phyloP scores from a whole-genome alignment of 2,797 vertebrate species.

The Caiman crocodilus region DNA sequence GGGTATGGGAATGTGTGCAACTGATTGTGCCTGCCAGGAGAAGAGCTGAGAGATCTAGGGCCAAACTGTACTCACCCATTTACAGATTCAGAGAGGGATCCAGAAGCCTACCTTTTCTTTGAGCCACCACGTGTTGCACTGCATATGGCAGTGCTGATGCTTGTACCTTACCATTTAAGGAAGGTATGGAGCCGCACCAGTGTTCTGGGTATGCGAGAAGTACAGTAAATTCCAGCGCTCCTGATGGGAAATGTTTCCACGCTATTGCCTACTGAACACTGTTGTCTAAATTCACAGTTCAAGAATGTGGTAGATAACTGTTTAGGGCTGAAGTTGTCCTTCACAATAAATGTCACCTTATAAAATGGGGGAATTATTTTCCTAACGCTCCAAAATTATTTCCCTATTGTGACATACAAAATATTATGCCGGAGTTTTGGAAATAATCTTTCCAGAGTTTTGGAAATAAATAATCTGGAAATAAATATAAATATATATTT shows the following conservation, averaged over 20 bases:
- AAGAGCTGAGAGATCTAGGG: background rate
- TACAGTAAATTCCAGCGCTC: background rate
- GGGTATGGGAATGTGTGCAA: background rate
- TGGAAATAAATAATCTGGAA: background rate
- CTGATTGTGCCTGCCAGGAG: background rate
- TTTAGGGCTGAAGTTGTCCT: background rate
- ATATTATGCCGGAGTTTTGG: background rate
- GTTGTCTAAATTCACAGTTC: background rate
- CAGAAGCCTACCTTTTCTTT: background rate
- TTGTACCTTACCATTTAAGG: background rate
- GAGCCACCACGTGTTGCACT: background rate
- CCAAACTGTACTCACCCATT: background rate
- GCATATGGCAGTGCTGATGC: background rate
- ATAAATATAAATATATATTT: background rate
- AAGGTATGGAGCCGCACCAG: background rate
- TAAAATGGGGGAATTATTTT: background rate
- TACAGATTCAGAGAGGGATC: background rate
- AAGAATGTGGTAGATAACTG: fast-evolving
- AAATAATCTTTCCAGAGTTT: background rate
- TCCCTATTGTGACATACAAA: background rate
- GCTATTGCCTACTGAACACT: background rate
- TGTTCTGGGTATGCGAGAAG: background rate
- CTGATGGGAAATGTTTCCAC: background rate
- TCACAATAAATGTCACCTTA: background rate
- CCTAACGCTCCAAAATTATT: background rate